phyloP scores from a whole-genome alignment of 64 coral and sea anemone genomes.

The Acropora tenuis region DNA sequence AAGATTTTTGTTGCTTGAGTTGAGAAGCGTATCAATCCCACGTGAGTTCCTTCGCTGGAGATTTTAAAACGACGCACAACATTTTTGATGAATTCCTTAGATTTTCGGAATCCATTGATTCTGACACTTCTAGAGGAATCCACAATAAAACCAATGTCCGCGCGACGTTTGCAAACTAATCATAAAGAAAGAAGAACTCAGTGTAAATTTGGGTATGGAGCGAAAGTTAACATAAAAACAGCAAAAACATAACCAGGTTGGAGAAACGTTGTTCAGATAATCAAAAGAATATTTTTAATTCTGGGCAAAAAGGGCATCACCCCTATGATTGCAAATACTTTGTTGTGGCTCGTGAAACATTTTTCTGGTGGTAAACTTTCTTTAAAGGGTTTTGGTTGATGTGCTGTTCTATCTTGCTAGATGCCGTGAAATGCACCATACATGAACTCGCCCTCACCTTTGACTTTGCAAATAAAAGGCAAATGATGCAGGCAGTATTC shows the following conservation, averaged over 20 bases:
- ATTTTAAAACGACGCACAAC: slow-evolving; percentile 55
- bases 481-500: slow-evolving; percentile 59
- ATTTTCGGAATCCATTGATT: slow-evolving; percentile 26
- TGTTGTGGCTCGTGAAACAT: no score
- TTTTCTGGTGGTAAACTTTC: no score
- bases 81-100: slow-evolving; percentile 66
- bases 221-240: not conserved
- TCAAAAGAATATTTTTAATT: no score
- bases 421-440: no score
- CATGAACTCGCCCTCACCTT: slow-evolving; percentile 19
- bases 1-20: slow-evolving; percentile 47
- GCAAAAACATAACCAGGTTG: no score
- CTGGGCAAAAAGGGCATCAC: no score
- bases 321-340: no score
- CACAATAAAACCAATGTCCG: slow-evolving; percentile 67
- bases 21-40: slow-evolving; percentile 64
- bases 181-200: slow-evolving; percentile 1
- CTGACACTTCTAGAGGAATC: slow-evolving; percentile 67
- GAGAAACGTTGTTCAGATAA: no score
- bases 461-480: slow-evolving; percentile 81
- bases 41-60: slow-evolving; percentile 42
- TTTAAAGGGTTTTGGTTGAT: no score
- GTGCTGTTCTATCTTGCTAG: no score
- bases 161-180: slow-evolving; percentile 64
- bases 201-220: not conserved